These are phyloP conservation scores for Lophius piscatorius DNA, from an alignment of 2,113 vertebrate genomes.

Conservation along the genomic window DNA sequence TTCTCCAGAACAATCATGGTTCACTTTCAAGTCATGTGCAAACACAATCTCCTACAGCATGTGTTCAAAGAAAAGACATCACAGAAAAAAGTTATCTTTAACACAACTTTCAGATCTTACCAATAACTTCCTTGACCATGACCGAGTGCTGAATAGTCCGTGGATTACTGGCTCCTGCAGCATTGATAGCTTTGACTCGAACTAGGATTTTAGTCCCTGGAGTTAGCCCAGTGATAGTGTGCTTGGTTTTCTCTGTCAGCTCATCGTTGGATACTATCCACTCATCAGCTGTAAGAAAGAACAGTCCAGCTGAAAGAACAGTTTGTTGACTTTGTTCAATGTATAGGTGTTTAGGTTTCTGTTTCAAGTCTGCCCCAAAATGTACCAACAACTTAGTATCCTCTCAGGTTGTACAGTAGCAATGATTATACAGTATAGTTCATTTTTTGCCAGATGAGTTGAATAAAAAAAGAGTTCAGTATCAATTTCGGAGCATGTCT, in stretches of 20 bases:
- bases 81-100: not conserved
- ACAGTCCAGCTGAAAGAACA: not conserved
- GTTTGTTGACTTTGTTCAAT: not conserved
- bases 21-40: not conserved
- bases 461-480: too few species aligned
- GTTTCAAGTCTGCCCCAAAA: not conserved
- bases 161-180: conserved; percentile 88
- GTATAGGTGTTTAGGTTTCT: not conserved
- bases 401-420: not conserved
- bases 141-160: conserved; percentile 88
- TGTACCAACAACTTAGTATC: not conserved
- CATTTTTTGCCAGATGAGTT: too few species aligned
- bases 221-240: conserved; percentile 88
- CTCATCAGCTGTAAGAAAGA: conserved; percentile 80
- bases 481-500: too few species aligned
- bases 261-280: conserved; percentile 89
- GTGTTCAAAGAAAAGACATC: not conserved
- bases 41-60: not conserved
- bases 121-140: conserved; percentile 93
- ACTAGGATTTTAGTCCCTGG: conserved; percentile 88
- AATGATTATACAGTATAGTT: not conserved
- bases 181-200: conserved; percentile 92
- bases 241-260: conserved; percentile 91
- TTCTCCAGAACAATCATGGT: not conserved
- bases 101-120: conserved; percentile 74